Percentiles rank a stretch among this genome's conserved stretches.
Evolutionary conservation across 2,797 vertebrate species (phyloP).

Genomic region (Mormyrops attenuatus): DNA sequence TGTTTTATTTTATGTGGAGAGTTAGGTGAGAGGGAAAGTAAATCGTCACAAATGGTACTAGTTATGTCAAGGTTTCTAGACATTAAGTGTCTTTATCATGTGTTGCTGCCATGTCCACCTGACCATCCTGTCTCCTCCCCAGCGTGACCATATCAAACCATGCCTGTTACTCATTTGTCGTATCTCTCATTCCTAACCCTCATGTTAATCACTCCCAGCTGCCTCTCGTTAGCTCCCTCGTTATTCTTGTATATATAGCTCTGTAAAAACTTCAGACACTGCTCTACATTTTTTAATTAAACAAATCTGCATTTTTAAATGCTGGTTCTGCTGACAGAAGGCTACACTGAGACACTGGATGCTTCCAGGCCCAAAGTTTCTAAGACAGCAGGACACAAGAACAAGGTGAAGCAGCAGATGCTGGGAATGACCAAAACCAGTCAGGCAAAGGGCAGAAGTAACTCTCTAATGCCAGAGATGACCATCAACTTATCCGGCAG

Average conservation of each 20-base stretch:
- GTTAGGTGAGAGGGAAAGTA: neutral
- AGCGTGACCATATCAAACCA: neutral
- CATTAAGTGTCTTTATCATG: neutral
- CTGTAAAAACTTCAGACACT: neutral
- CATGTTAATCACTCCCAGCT: neutral
- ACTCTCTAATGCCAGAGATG: neutral
- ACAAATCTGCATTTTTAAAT: neutral
- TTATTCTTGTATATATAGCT: neutral
- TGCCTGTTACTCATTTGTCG: neutral
- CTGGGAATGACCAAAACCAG: neutral
- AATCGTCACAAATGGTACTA: neutral
- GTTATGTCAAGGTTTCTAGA: neutral
- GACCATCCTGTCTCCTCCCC: neutral
- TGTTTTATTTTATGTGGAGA: neutral
- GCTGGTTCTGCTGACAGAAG: neutral
- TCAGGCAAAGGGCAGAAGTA: neutral
- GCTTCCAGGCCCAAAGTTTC: neutral
- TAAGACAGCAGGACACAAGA: neutral
- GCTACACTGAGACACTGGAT: neutral
- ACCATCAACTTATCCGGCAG: neutral
- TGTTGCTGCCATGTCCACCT: neutral
- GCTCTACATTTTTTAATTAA: neutral
- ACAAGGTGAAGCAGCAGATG: neutral
- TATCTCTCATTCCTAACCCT: neutral
- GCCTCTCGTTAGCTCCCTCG: neutral